Percentiles rank a stretch among this genome's conserved stretches.
These are phyloP conservation scores for Bos taurus DNA, from an alignment of 2,113 vertebrate genomes.

Conservation along the genomic window DNA sequence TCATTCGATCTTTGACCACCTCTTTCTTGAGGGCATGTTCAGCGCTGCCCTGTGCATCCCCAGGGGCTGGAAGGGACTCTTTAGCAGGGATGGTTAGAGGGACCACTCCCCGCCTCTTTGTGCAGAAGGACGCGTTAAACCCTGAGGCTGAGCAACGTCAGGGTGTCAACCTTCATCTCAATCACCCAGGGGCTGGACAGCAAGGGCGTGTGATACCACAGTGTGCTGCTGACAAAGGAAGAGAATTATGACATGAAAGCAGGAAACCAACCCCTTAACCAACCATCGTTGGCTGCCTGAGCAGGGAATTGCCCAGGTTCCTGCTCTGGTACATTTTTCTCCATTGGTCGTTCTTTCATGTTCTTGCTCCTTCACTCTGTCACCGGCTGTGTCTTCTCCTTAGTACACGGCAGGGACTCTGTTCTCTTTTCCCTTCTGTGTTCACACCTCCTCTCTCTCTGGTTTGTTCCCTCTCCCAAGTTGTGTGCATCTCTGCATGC, in stretches of 20 bases:
- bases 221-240: background rate
- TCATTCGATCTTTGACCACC: rapidly evolving
- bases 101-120: background rate
- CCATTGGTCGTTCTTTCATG: rapidly evolving
- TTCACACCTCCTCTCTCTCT: too few species aligned
- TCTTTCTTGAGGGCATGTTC: too few species aligned
- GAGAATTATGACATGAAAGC: background rate
- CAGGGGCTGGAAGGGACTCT: background rate
- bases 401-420: background rate
- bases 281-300: background rate
- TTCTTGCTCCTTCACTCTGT: background rate
- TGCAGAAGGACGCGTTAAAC: rapidly evolving
- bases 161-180: background rate
- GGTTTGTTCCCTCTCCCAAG: rapidly evolving
- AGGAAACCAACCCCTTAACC: background rate
- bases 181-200: background rate
- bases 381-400: background rate
- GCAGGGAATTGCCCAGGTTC: background rate
- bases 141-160: background rate
- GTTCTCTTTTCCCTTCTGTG: background rate
- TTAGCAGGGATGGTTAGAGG: rapidly evolving
- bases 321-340: background rate
- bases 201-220: too few species aligned
- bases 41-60: rapidly evolving
- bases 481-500: rapidly evolving